A percentile compares a stretch with the other conserved stretches of the same genome.
These are phyloP conservation scores for Mesodorylaimus sp. DNA, from an alignment of 2,888 invertebrate species.

Conservation along the genomic window DNA sequence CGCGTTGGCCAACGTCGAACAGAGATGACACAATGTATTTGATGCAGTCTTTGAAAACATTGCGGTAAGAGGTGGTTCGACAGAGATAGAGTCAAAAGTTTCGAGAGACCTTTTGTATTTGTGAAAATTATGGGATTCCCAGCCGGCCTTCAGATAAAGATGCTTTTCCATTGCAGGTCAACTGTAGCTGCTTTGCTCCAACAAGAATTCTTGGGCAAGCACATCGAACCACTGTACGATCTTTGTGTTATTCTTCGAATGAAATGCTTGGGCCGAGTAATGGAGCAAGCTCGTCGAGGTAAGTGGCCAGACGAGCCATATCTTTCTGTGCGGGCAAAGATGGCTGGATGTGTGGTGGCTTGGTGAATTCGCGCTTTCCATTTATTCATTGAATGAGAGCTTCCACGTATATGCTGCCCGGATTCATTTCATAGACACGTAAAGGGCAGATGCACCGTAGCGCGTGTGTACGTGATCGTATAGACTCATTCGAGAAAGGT, in stretches of 20 bases:
- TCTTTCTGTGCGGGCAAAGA: too few relatives aligned
- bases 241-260: constrained; percentile 24
- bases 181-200: constrained; percentile 5
- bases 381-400: too few relatives aligned
- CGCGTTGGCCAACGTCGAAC: constrained; percentile 18
- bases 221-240: constrained; percentile 21
- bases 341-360: too few relatives aligned
- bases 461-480: too few relatives aligned
- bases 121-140: not conserved
- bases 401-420: too few relatives aligned
- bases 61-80: constrained; percentile 9
- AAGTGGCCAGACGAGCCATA: not conserved
- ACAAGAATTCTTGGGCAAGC: constrained; percentile 4
- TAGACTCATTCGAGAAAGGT: too few relatives aligned
- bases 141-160: not conserved
- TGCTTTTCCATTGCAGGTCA: constrained; percentile 4
- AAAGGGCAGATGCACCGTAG: too few relatives aligned
- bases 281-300: constrained; percentile 14
- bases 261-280: constrained; percentile 19
- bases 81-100: not conserved
- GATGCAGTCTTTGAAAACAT: constrained; percentile 8
- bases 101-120: not conserved
- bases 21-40: constrained; percentile 3
- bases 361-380: too few relatives aligned
- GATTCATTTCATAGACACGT: too few relatives aligned